Evolutionary conservation across 1,140 invertebrate genomes (phyloP).

Genomic region (Bombus vancouverensis): DNA sequence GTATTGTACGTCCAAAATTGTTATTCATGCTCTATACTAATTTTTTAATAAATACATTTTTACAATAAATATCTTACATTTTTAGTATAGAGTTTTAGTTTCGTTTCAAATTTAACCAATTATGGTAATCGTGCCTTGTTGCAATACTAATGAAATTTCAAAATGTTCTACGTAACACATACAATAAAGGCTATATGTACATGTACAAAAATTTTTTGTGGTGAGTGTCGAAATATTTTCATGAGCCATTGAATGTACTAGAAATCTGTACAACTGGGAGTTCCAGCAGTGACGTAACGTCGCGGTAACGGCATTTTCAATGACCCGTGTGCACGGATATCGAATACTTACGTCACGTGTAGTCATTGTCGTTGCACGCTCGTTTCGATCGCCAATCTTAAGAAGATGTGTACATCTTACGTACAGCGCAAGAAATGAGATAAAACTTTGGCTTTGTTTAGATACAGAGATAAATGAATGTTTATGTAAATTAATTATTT

Average conservation of each 20-base stretch:
- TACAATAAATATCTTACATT: too few species aligned
- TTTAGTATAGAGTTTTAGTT: too few species aligned
- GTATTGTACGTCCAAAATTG: too few species aligned
- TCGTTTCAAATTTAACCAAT: too few species aligned
- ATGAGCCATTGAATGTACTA: not conserved
- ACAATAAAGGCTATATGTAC: too few species aligned
- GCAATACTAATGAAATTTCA: too few species aligned
- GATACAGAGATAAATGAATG: not conserved
- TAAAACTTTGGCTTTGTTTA: not conserved
- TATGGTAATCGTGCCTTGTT: too few species aligned
- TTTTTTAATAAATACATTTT: too few species aligned
- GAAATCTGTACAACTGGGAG: not conserved
- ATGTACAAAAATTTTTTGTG: not conserved
- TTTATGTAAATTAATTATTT: not conserved
- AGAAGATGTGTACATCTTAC: not conserved
- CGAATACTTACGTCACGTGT: conserved; percentile 31
- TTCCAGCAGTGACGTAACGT: conserved; percentile 34
- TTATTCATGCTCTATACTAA: too few species aligned
- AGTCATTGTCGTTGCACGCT: not conserved
- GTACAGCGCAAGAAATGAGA: not conserved
- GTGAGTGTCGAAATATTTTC: not conserved
- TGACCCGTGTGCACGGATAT: conserved; percentile 15
- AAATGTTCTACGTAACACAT: too few species aligned
- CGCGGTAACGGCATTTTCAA: conserved; percentile 26
- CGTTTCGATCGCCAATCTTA: not conserved